phyloP scores from a whole-genome alignment of 1,140 invertebrate species.

The Lineus longissimus region DNA sequence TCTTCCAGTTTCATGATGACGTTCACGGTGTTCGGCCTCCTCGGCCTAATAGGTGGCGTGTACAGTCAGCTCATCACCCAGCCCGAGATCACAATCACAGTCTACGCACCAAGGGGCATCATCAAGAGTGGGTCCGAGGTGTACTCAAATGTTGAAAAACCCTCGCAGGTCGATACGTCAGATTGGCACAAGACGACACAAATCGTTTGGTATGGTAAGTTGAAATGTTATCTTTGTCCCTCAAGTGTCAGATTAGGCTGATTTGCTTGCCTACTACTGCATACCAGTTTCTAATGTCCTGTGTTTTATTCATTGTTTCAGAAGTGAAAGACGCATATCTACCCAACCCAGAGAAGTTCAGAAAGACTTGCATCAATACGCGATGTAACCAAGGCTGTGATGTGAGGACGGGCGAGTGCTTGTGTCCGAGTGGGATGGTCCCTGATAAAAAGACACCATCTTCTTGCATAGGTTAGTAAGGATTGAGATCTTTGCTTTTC shows the following conservation, averaged over 20 bases:
- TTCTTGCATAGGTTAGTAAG: background rate
- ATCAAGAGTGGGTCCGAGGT: background rate
- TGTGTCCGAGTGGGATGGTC: background rate
- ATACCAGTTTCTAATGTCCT: too few relatives aligned
- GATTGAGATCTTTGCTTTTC: too few relatives aligned
- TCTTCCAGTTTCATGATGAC: slow-evolving; percentile 2
- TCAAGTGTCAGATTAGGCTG: too few relatives aligned
- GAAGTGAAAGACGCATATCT: background rate
- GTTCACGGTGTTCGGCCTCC: background rate
- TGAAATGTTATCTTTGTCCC: too few relatives aligned
- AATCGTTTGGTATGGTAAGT: slow-evolving; percentile 6
- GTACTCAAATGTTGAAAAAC: background rate
- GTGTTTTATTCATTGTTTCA: background rate
- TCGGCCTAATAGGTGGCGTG: background rate
- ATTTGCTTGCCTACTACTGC: too few relatives aligned
- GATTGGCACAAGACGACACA: background rate
- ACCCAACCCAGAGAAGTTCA: background rate
- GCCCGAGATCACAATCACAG: background rate
- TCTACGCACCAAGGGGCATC: background rate
- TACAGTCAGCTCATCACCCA: background rate
- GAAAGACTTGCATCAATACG: background rate
- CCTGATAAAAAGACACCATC: background rate
- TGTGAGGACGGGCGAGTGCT: background rate
- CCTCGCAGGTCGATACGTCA: background rate
- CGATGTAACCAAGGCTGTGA: background rate